Percentiles rank a stretch among this genome's conserved stretches.
phyloP scores from a whole-genome alignment of 2,888 invertebrate species.

The Metallyticus violacea region DNA sequence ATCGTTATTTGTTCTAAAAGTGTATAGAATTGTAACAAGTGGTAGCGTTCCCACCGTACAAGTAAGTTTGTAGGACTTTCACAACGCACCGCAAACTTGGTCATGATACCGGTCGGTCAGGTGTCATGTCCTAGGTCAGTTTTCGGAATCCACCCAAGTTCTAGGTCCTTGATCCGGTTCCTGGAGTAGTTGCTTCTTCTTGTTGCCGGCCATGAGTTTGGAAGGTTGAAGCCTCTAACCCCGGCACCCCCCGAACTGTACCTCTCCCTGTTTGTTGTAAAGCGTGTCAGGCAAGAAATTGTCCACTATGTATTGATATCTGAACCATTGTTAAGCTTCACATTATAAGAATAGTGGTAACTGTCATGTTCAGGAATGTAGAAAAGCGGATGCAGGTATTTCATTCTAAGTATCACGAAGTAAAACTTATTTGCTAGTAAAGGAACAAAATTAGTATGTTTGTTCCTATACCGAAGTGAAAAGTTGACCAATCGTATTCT shows the following conservation, averaged over 20 bases:
- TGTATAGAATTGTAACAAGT: neutral
- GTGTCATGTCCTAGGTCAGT: neutral
- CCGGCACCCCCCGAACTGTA: neutral
- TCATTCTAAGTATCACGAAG: too few species aligned
- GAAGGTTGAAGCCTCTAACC: neutral
- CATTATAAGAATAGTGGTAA: too few species aligned
- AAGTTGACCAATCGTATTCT: too few species aligned
- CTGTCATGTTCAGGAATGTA: too few species aligned
- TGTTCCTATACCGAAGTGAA: too few species aligned
- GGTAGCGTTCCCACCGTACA: neutral
- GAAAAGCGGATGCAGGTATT: too few species aligned
- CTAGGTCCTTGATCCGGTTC: neutral
- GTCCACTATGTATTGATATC: neutral
- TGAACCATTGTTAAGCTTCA: neutral
- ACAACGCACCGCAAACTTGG: neutral
- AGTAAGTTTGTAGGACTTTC: too few species aligned
- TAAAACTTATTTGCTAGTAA: too few species aligned
- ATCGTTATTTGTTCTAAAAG: neutral
- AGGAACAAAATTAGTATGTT: too few species aligned
- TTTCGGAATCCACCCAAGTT: neutral
- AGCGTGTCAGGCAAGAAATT: neutral
- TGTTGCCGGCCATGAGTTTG: neutral
- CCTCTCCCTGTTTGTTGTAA: neutral
- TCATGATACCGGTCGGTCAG: neutral
- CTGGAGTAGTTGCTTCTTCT: neutral